Base-by-base conservation (phyloP, 2,888 invertebrate genomes). In the Parascotia fuliginaria region DNA sequence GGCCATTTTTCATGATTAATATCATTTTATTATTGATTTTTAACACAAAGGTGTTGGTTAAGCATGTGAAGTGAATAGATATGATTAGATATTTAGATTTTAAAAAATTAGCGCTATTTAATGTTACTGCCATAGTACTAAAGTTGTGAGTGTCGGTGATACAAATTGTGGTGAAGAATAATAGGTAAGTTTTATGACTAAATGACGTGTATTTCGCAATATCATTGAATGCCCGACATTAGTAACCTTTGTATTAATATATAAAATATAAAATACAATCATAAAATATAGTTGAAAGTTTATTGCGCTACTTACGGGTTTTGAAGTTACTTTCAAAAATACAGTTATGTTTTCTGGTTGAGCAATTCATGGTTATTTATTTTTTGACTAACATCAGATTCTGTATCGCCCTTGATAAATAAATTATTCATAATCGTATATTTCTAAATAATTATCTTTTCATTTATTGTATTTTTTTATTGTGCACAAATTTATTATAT, bases 121-220 rank as follows among this genome's bases (percentile, higher is more conserved):
- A 46, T 52, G 55, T 54, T 57, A 60, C 55, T 55, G 58, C 57
- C 44, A 53, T 61, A 60, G 55, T 70, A 58, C 69, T 56, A 49
- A 66, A 51, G 65, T 77, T 75, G 72, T 75, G 69, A 73, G 64
- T 69, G 64, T 58, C 69, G 55, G 60, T 76, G 68, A 65, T 70
- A 70, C 54, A 69, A 66, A 60, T 65, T 61, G 59, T 58, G 70
- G 60, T 65, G 46, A 28, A 46, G 54, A 54, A 60, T 49, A 56
- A 51, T 73, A 59, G 77, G 87, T 88, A 70, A 83, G 86, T 84
- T 82, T 78, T 81, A 79, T 70, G 69, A 77, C 60, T 68, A 73
- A 76, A 80, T 88, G 88, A 88, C 88, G 88, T 88, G 86, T 87
- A 73, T 78, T 69, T 73, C 16, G 19, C 60, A 59, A 62, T 68